Conservation (phyloP, 2,797 vertebrate genomes). For the Selene dorsalis region DNA sequence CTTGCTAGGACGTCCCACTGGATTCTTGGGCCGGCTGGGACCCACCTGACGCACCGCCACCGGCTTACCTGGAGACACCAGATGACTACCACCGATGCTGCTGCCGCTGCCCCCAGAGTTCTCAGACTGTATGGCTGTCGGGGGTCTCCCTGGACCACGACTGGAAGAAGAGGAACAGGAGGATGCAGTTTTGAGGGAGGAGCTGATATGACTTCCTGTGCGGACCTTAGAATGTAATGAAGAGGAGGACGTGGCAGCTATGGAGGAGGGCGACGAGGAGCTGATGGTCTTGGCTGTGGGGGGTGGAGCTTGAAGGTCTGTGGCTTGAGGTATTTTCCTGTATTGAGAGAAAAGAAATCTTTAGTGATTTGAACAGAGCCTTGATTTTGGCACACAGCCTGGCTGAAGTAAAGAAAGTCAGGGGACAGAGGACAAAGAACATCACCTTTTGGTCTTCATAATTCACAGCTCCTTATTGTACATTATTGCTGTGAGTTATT, state of each 20-base stretch:
- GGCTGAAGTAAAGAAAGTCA: neutral
- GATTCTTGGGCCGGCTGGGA: slow-evolving; percentile 83
- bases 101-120: slow-evolving; percentile 81
- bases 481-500: neutral
- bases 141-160: slow-evolving; percentile 78
- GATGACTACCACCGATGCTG: slow-evolving; percentile 52
- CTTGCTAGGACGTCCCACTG: slow-evolving; percentile 87
- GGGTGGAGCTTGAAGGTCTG: slow-evolving; percentile 82
- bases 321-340: slow-evolving; percentile 94
- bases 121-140: slow-evolving; percentile 82
- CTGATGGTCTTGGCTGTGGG: slow-evolving; percentile 74
- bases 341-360: slow-evolving; percentile 19
- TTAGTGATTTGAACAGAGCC: neutral
- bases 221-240: slow-evolving; percentile 82
- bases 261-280: slow-evolving; percentile 71
- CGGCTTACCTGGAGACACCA: slow-evolving; percentile 80
- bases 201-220: slow-evolving; percentile 81
- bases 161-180: slow-evolving; percentile 74
- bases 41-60: slow-evolving; percentile 68
- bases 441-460: neutral
- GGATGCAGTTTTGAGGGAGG: slow-evolving; percentile 77
- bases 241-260: slow-evolving; percentile 65
- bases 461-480: neutral
- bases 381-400: neutral
- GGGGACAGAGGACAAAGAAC: neutral